Conservation (phyloP, 2,113 vertebrate species). For the Heterotis niloticus region DNA sequence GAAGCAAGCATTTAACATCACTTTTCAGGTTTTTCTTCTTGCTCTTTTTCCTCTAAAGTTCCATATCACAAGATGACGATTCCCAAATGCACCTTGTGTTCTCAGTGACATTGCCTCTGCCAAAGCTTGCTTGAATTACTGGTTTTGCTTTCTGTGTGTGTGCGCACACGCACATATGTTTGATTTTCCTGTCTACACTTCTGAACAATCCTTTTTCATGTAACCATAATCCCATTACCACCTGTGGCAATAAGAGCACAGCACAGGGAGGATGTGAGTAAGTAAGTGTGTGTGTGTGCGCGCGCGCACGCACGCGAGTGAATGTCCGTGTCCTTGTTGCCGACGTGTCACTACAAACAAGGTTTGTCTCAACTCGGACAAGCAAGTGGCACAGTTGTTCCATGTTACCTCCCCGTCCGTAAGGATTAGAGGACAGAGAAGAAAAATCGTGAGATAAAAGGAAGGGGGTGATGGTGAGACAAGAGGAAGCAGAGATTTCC, state of each 20-base stretch:
- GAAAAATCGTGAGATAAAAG: not conserved
- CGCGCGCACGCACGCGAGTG: too few species aligned
- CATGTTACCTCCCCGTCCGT: not conserved
- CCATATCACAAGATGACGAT: conserved; percentile 4
- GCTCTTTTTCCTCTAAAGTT: not conserved
- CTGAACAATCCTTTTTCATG: conserved; percentile 56
- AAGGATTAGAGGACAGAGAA: not conserved
- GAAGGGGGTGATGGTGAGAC: not conserved
- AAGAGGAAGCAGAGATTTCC: not conserved
- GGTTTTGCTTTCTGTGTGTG: conserved; percentile 41
- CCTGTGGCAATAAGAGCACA: conserved; percentile 52
- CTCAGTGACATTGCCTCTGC: conserved; percentile 7
- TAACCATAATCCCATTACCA: conserved; percentile 60
- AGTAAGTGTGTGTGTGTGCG: not conserved
- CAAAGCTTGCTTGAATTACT: conserved; percentile 26
- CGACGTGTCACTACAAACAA: not conserved
- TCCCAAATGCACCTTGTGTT: conserved; percentile 17
- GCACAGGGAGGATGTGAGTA: conserved; percentile 39
- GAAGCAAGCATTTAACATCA: conserved; percentile 45
- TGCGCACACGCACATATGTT: conserved; percentile 32
- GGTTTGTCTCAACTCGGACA: not conserved
- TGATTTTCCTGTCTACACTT: conserved; percentile 55
- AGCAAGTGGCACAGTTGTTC: not conserved
- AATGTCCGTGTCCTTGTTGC: not conserved
- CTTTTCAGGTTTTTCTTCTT: conserved; percentile 2